These are phyloP conservation scores for Phalloptychus januarius DNA, from an alignment of 2,797 vertebrate genomes.

Conservation along the genomic window DNA sequence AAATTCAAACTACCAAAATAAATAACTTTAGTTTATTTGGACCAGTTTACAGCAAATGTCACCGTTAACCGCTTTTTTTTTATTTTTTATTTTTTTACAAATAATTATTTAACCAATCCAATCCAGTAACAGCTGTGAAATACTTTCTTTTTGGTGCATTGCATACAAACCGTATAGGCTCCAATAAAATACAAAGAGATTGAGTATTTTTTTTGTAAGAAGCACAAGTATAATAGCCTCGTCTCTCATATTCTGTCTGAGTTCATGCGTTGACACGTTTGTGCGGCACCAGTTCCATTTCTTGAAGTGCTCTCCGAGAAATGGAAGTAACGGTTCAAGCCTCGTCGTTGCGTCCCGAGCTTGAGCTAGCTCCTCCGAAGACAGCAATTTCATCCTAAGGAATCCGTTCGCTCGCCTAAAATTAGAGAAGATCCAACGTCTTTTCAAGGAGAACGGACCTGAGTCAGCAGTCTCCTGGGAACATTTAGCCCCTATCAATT, in stretches of 20 bases:
- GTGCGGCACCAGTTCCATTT: slow-evolving; percentile 18
- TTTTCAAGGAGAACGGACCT: slow-evolving; percentile 39
- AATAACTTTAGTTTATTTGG: neutral
- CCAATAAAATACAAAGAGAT: neutral
- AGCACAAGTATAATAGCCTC: neutral
- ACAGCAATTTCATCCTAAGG: slow-evolving; percentile 30
- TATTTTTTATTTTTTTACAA: neutral
- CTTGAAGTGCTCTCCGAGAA: slow-evolving; percentile 24
- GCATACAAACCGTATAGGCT: neutral
- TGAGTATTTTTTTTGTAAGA: neutral
- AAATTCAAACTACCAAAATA: neutral
- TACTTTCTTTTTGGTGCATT: neutral
- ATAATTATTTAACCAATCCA: neutral
- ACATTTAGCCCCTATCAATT: slow-evolving; percentile 17
- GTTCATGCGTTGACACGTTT: slow-evolving; percentile 9
- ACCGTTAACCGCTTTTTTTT: neutral
- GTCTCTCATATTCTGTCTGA: slow-evolving; percentile 2
- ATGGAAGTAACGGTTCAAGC: slow-evolving; percentile 17
- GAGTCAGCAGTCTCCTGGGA: slow-evolving; percentile 25
- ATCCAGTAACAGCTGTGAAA: neutral
- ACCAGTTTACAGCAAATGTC: neutral
- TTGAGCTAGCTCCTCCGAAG: slow-evolving; percentile 31
- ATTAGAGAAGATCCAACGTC: slow-evolving; percentile 57
- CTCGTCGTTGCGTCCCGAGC: slow-evolving; percentile 6
- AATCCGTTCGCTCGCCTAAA: slow-evolving; percentile 55